A percentile compares a stretch with the other conserved stretches of the same genome.
phyloP scores from a whole-genome alignment of 2,797 vertebrate species.

The Pangasius mekongensis region DNA sequence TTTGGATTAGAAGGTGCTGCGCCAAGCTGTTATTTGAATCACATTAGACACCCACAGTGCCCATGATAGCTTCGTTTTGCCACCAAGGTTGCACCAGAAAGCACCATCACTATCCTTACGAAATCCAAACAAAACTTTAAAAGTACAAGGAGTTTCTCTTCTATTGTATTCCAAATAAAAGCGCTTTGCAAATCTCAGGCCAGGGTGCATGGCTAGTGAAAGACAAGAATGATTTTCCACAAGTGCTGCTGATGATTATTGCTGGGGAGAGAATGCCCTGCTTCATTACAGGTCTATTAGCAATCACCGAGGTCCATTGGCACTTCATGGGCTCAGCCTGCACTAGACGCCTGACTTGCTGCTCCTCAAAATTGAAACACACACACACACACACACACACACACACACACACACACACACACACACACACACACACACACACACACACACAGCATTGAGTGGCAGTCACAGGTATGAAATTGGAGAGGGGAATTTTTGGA shows the following conservation, averaged over 20 bases:
- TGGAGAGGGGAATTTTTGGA: background rate
- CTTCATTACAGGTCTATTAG: constrained; percentile 46
- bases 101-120: background rate
- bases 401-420: constrained; percentile 17
- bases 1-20: constrained; percentile 27
- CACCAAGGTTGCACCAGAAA: constrained; percentile 28
- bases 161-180: constrained; percentile 6
- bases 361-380: constrained; percentile 2
- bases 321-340: constrained; percentile 38
- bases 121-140: constrained; percentile 22
- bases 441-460: background rate
- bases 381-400: constrained; percentile 16
- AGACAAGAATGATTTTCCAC: constrained; percentile 15
- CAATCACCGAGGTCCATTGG: constrained; percentile 49
- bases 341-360: constrained; percentile 17
- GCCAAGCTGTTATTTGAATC: constrained; percentile 39
- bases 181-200: constrained; percentile 10
- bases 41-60: constrained; percentile 23
- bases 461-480: constrained; percentile 21
- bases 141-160: constrained; percentile 14
- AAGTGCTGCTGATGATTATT: constrained; percentile 47
- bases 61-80: constrained; percentile 45
- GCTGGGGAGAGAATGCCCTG: constrained; percentile 18
- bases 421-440: constrained; percentile 13
- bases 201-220: background rate